Conservation (phyloP, 2,888 invertebrate genomes). For the Drosophila setosimentum region DNA sequence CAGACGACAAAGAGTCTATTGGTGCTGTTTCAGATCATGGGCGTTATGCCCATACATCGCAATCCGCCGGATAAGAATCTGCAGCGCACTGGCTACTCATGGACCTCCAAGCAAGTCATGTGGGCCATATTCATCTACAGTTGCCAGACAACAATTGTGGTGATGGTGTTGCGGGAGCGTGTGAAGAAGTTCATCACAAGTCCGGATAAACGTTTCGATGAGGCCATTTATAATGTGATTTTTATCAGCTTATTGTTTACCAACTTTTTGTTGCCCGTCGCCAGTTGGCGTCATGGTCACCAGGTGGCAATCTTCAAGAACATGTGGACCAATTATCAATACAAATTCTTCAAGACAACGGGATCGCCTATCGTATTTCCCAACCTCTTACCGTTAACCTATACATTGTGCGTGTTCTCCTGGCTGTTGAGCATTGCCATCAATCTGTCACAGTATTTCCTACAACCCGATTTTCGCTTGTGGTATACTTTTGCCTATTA, state of each 20-base stretch:
- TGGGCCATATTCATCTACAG: constrained; percentile 89
- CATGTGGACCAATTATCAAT: constrained; percentile 92
- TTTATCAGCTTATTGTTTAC: constrained; percentile 90
- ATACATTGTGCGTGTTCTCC: constrained; percentile 88
- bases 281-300: constrained; percentile 90
- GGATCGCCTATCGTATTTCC: constrained; percentile 89
- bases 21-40: constrained; percentile 91
- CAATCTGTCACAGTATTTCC: constrained; percentile 89
- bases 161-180: constrained; percentile 86
- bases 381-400: constrained; percentile 88
- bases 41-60: constrained; percentile 91
- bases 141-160: constrained; percentile 87
- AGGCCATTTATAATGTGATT: constrained; percentile 91
- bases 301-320: constrained; percentile 91
- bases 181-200: constrained; percentile 86
- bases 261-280: constrained; percentile 89
- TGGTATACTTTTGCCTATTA: constrained; percentile 91
- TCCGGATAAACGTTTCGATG: constrained; percentile 89
- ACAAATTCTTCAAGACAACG: constrained; percentile 85
- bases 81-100: constrained; percentile 87
- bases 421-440: constrained; percentile 89
- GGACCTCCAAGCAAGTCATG: constrained; percentile 89
- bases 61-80: constrained; percentile 86
- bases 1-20: constrained; percentile 89
- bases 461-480: constrained; percentile 90